Percentiles rank a stretch among this genome's conserved stretches.
These are phyloP conservation scores for Allobates femoralis DNA, from an alignment of 2,797 vertebrate species.

Conservation along the genomic window DNA sequence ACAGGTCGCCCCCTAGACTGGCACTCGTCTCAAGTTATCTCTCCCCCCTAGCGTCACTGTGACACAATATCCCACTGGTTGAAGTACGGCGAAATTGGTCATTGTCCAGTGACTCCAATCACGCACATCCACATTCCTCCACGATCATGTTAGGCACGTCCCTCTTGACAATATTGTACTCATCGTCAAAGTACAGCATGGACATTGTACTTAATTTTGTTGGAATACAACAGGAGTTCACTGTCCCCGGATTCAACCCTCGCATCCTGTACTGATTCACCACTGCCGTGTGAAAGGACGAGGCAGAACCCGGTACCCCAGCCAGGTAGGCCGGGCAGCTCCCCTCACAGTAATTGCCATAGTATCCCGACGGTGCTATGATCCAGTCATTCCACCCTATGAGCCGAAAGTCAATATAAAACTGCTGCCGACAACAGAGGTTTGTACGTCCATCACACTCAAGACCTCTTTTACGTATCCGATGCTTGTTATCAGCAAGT, in stretches of 20 bases:
- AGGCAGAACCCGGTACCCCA: conserved; percentile 92
- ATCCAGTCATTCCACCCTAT: conserved; percentile 99
- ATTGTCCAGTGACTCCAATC: conserved; percentile 72
- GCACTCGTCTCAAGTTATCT: conserved; percentile 69
- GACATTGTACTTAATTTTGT: conserved; percentile 99
- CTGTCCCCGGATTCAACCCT: conserved; percentile 92
- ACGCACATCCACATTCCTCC: conserved; percentile 98
- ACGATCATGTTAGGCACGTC: conserved; percentile 99
- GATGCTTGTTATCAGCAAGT: conserved; percentile 89
- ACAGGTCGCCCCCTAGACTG: conserved; percentile 69
- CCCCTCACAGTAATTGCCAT: conserved; percentile 98
- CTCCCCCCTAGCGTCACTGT: conserved; percentile 54
- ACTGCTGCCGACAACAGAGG: conserved; percentile 97
- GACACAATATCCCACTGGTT: conserved; percentile 68
- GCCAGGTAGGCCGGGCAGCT: conserved; percentile 98
- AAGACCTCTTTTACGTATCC: conserved; percentile 94
- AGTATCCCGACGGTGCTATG: conserved; percentile 97
- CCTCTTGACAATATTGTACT: conserved; percentile 98
- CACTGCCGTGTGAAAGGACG: conserved; percentile 97
- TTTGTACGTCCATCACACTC: conserved; percentile 93
- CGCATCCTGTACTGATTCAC: conserved; percentile 99
- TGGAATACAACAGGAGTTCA: conserved; percentile 98
- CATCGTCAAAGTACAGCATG: conserved; percentile 98
- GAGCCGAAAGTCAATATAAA: conserved; percentile 98
- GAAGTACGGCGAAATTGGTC: conserved; percentile 71